These are phyloP conservation scores for Magallana nippona DNA, from an alignment of 2,888 invertebrate genomes.

Conservation along the genomic window DNA sequence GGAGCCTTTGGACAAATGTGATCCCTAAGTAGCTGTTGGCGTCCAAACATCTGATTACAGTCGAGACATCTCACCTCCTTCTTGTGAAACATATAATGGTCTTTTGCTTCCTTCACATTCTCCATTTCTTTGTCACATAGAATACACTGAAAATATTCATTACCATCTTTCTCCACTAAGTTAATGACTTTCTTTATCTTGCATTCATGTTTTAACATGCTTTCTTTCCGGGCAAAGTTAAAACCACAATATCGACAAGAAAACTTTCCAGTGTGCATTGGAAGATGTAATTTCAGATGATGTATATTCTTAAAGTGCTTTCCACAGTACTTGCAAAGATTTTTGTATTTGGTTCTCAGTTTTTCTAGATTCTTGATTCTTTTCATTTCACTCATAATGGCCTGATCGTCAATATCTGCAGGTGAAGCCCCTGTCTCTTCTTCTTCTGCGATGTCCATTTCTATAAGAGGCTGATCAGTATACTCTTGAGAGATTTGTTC, in stretches of 20 bases:
- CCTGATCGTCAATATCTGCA: not conserved
- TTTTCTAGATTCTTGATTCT: constrained; percentile 11
- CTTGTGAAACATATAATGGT: constrained; percentile 50
- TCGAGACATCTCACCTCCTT: constrained; percentile 54
- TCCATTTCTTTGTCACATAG: constrained; percentile 59
- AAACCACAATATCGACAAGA: constrained; percentile 77
- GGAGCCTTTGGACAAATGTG: constrained; percentile 50
- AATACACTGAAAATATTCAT: constrained; percentile 51
- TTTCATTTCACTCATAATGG: constrained; percentile 7
- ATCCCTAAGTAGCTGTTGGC: constrained; percentile 50
- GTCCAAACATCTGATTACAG: constrained; percentile 59
- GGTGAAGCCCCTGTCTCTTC: too few species aligned
- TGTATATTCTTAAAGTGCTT: constrained; percentile 81
- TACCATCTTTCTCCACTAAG: constrained; percentile 46
- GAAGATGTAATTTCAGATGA: constrained; percentile 81
- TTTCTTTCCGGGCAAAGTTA: constrained; percentile 75
- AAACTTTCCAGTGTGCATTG: constrained; percentile 78
- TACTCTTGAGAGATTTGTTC: not conserved
- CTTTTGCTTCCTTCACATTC: constrained; percentile 51
- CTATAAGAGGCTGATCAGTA: not conserved
- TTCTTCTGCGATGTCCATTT: not conserved
- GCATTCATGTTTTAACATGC: constrained; percentile 69
- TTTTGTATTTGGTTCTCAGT: constrained; percentile 46
- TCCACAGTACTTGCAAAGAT: constrained; percentile 69
- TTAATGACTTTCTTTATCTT: constrained; percentile 34